These are phyloP conservation scores for Chondrilla cf. caribensis DNA, from an alignment of 37 sponge, comb jelly and placozoan species.

Conservation along the genomic window DNA sequence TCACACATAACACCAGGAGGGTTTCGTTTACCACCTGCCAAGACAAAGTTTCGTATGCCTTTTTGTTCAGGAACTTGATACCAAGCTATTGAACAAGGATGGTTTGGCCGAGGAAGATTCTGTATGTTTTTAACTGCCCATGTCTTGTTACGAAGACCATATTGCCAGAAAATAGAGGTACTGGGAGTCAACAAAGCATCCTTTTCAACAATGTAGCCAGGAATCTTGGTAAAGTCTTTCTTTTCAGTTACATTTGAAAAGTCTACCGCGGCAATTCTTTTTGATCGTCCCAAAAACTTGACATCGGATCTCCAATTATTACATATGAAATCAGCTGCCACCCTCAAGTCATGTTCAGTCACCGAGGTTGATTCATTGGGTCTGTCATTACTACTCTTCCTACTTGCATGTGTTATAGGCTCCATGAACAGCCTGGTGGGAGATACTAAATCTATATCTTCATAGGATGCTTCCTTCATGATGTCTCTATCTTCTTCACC, in stretches of 20 bases:
- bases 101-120: slow-evolving; percentile 24
- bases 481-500: background rate
- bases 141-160: slow-evolving; percentile 31
- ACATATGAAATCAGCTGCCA: background rate
- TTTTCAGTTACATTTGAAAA: background rate
- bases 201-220: background rate
- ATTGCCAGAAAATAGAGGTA: slow-evolving; percentile 54
- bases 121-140: slow-evolving; percentile 29
- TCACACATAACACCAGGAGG: slow-evolving; percentile 33
- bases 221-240: background rate
- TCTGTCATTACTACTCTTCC: background rate
- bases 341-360: background rate
- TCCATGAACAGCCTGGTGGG: background rate
- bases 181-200: slow-evolving; percentile 17
- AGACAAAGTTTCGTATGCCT: slow-evolving; percentile 18
- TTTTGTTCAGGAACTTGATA: background rate
- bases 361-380: background rate
- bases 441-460: slow-evolving; percentile 3
- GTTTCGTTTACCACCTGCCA: slow-evolving; percentile 26
- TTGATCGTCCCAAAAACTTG: background rate
- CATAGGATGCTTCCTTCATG: background rate
- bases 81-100: slow-evolving; percentile 45
- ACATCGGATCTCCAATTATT: background rate
- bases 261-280: background rate
- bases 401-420: background rate